phyloP scores from a whole-genome alignment of 2,888 invertebrate genomes.

The Melanchra persicariae region DNA sequence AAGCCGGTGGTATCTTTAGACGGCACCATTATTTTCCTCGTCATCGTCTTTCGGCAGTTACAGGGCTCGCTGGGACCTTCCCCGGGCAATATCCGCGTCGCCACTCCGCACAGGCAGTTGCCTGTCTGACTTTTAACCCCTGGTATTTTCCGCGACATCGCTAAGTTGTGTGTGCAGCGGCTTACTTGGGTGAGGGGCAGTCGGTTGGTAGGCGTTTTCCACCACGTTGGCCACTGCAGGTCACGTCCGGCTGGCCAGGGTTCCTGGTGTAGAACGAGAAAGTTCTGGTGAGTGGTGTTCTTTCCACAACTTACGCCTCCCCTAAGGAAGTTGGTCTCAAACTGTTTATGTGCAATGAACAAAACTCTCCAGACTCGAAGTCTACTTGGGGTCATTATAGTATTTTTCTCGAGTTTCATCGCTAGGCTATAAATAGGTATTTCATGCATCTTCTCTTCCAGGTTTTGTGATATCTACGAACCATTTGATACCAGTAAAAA shows the following conservation, averaged over 20 bases:
- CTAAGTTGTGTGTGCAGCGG: conserved; percentile 5
- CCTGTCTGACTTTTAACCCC: background rate
- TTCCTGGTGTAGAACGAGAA: background rate
- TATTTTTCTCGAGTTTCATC: background rate
- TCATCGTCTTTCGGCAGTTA: background rate
- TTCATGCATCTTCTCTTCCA: background rate
- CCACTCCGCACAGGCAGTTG: background rate
- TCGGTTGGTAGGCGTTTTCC: background rate
- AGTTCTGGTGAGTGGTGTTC: background rate
- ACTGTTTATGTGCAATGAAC: background rate
- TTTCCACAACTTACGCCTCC: background rate
- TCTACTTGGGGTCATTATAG: background rate
- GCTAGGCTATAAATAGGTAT: too few relatives aligned
- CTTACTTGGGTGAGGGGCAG: background rate
- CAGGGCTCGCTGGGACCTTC: background rate
- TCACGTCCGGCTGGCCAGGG: background rate
- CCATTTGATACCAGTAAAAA: background rate
- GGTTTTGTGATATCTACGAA: background rate
- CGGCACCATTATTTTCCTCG: background rate
- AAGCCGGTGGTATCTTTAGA: background rate
- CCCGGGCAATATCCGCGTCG: background rate
- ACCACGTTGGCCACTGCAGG: background rate
- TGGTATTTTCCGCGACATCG: background rate
- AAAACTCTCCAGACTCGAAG: background rate
- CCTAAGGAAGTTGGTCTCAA: background rate